Percentiles rank a stretch among this genome's conserved stretches.
Evolutionary conservation across 1,140 invertebrate genomes (phyloP).

Genomic region (Maconellicoccus hirsutus): DNA sequence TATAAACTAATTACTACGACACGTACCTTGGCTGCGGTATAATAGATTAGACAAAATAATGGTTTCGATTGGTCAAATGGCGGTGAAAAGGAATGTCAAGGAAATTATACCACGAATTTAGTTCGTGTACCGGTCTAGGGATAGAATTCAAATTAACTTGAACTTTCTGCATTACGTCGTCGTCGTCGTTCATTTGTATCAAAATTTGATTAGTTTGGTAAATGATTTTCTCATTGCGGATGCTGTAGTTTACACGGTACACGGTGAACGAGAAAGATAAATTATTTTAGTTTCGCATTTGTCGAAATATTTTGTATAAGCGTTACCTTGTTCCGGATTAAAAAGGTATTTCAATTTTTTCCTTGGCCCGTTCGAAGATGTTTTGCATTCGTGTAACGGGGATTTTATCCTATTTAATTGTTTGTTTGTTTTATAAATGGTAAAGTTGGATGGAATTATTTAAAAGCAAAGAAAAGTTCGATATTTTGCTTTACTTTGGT

Average conservation of each 20-base stretch:
- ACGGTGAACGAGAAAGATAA: background rate
- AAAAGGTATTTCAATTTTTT: no score
- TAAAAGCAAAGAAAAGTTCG: no score
- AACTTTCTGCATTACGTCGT: background rate
- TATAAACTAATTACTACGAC: no score
- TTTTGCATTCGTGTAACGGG: no score
- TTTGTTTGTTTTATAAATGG: no score
- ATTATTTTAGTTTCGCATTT: background rate
- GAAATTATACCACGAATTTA: background rate
- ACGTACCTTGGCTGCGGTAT: no score
- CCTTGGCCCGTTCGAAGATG: no score
- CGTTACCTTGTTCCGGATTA: background rate
- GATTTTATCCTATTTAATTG: no score
- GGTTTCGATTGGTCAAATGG: no score
- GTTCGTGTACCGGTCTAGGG: background rate
- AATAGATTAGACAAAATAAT: no score
- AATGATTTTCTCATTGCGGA: background rate
- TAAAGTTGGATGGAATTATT: no score
- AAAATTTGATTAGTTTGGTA: background rate
- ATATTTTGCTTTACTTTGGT: no score
- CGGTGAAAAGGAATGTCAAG: background rate
- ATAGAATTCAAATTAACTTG: constrained; percentile 2
- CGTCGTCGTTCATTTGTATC: constrained; percentile 3
- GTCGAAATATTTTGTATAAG: background rate
- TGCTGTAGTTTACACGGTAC: background rate